Evolutionary conservation across 2,113 vertebrate species (phyloP).

Genomic region (Pantherophis guttatus): DNA sequence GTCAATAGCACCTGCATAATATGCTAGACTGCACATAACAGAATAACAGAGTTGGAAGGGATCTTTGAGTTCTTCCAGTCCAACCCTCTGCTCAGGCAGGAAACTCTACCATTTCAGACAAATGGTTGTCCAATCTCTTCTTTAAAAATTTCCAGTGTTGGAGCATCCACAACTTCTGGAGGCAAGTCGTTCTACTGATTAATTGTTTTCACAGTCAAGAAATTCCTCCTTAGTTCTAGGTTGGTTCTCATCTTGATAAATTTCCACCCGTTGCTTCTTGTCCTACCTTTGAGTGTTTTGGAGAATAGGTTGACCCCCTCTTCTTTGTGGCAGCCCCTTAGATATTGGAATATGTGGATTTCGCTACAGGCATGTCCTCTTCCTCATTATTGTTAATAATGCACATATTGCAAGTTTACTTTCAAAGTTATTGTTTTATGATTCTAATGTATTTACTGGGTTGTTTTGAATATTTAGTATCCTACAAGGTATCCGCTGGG

Average conservation of each 20-base stretch:
- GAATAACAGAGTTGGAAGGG: not conserved
- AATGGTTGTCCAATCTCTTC: not conserved
- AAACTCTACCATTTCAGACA: not conserved
- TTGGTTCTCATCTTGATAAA: not conserved
- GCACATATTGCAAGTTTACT: not conserved
- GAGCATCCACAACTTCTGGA: not conserved
- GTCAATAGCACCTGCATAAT: not conserved
- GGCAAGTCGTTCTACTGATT: accelerated
- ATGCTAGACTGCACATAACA: not conserved
- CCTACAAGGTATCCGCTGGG: not conserved
- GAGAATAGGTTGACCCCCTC: not conserved
- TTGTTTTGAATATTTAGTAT: not conserved
- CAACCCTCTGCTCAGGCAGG: not conserved
- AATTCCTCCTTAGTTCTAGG: not conserved
- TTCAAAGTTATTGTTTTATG: not conserved
- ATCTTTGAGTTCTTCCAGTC: not conserved
- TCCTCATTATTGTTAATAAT: not conserved
- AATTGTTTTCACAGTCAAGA: not conserved
- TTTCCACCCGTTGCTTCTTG: not conserved
- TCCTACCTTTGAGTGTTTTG: not conserved
- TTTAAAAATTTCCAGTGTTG: not conserved
- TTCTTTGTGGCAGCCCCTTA: not conserved
- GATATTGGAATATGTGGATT: not conserved
- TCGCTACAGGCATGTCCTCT: not conserved
- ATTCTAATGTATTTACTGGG: not conserved